phyloP scores from a whole-genome alignment of 2,797 vertebrate species.

The Cryptoblepharus egeriae region DNA sequence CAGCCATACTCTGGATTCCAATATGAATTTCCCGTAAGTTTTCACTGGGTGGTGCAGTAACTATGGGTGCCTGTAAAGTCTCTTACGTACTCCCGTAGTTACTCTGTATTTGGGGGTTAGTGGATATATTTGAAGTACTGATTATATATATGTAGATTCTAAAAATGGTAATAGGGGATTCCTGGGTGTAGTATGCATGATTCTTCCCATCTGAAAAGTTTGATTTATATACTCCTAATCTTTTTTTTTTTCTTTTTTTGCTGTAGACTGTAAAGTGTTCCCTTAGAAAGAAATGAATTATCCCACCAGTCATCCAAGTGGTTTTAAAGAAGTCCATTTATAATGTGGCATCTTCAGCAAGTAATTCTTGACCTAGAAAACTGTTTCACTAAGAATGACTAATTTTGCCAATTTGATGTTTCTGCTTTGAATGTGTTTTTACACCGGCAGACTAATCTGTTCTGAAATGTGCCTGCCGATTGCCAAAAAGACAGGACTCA shows the following conservation, averaged over 20 bases:
- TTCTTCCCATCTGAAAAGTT: slow-evolving; percentile 64
- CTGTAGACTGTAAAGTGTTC: slow-evolving; percentile 73
- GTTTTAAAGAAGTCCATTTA: slow-evolving; percentile 73
- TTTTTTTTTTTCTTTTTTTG: slow-evolving; percentile 68
- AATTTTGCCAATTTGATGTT: slow-evolving; percentile 64
- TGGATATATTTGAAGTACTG: slow-evolving; percentile 64
- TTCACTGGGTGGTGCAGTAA: too few relatives aligned
- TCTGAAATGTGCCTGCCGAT: slow-evolving; percentile 53
- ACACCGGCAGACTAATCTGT: slow-evolving; percentile 63
- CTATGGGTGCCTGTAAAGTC: too few relatives aligned
- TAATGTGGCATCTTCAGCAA: slow-evolving; percentile 70
- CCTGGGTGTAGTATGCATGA: slow-evolving; percentile 57
- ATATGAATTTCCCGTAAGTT: too few relatives aligned
- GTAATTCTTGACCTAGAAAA: slow-evolving; percentile 66
- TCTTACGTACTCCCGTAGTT: too few relatives aligned
- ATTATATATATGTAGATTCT: slow-evolving; percentile 55
- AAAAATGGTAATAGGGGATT: slow-evolving; percentile 39
- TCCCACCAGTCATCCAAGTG: slow-evolving; percentile 63
- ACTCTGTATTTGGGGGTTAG: too few relatives aligned
- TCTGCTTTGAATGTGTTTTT: slow-evolving; percentile 68
- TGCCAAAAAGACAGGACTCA: slow-evolving; percentile 43
- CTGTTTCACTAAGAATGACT: slow-evolving; percentile 65
- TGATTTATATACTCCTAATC: slow-evolving; percentile 75
- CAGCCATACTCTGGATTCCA: too few relatives aligned
- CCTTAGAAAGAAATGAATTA: slow-evolving; percentile 70